Base-by-base conservation (phyloP, 2,888 invertebrate species). In the Autographa gamma region DNA sequence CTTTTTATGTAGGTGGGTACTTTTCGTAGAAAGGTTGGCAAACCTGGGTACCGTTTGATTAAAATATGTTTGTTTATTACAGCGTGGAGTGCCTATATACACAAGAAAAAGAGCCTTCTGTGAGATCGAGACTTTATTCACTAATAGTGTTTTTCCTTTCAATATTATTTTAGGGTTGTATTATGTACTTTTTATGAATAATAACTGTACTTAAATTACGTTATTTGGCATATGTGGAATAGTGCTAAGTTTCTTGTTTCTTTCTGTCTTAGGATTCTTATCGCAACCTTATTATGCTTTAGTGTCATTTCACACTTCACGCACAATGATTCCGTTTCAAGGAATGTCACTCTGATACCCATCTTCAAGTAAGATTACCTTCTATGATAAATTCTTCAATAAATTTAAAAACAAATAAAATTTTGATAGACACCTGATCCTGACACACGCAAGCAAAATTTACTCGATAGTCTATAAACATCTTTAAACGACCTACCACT, bases 1-100 rank as follows among this genome's bases (percentile, higher is more conserved):
- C 67, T 76, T 59, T 76, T 63, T 76, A 76, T 25, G 48, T 48
- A 48, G 11, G 48, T 48, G 8, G 25, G 25, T 25, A 63, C 79
- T 70, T 63, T 61, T 63, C 72, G 71, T 66, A 64, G 54, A 63
- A 41, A 71, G 58, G 62, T 67, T 71, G 62, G 41, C 54, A 32
- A 32, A 72, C 68, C 67, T 80, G 60, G 67, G 32, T 77, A 61
- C 52, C 32, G 2, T 61, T 60, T 63, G 31, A 13, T n/a, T 31
- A 43, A 56, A 65, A 43, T 14, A 6, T 16, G 3, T 43, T 16
- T 43, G 16, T 34, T 3, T 34, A 8, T 34, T 8, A 64, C 41
- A 69, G 69, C 25, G 25, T 25, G 25, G 1, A 25, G 25, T 25
- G 25, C 25, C 25, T 25, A 25, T 25, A 25, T 25, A 25, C 25